These are phyloP conservation scores for Cheiracanthium punctorium DNA, from an alignment of 2,888 invertebrate species.

Conservation along the genomic window DNA sequence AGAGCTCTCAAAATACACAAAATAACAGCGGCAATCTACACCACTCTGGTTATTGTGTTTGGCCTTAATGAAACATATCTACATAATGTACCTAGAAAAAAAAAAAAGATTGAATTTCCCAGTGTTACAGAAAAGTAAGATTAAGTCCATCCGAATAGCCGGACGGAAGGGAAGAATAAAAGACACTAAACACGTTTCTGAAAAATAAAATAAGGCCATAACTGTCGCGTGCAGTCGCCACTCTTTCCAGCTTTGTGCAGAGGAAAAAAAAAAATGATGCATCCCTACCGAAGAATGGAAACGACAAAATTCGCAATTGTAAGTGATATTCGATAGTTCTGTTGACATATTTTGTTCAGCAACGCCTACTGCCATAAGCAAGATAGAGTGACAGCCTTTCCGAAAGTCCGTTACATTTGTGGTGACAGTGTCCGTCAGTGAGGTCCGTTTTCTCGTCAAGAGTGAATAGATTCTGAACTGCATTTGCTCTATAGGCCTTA, in stretches of 20 bases:
- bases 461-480: too few relatives aligned
- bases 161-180: not conserved
- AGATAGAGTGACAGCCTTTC: not conserved
- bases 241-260: not conserved
- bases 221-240: slow-evolving; percentile 1
- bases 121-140: not conserved
- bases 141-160: not conserved
- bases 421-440: too few relatives aligned
- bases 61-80: too few relatives aligned
- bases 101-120: too few relatives aligned
- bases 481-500: too few relatives aligned
- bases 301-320: not conserved
- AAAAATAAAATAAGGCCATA: not conserved
- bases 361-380: not conserved
- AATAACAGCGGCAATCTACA: too few relatives aligned
- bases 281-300: not conserved
- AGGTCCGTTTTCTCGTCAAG: too few relatives aligned
- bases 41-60: too few relatives aligned
- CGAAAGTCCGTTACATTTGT: not conserved
- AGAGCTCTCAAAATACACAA: too few relatives aligned
- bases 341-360: not conserved
- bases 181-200: not conserved
- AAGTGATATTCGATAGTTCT: not conserved
- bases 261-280: not conserved
- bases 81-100: too few relatives aligned